Base-by-base conservation (phyloP, 2,113 vertebrate species). In the Mandrillus leucophaeus region DNA sequence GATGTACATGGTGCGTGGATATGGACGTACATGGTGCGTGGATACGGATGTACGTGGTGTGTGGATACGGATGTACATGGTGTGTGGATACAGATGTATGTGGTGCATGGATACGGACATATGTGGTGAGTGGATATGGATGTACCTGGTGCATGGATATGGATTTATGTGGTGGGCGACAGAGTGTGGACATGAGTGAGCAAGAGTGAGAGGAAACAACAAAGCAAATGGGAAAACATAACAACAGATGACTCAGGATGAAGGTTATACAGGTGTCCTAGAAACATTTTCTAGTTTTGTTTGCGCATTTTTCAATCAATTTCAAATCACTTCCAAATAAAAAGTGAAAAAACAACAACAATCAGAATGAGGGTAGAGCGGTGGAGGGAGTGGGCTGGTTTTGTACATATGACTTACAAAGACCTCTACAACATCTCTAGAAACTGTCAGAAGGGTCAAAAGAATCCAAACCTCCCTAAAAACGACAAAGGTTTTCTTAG, bases 21-120 rank as follows among this genome's bases (percentile, higher is more conserved):
- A 16, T 4, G 35, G 16, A n/a, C 6, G 50, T 0, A 17, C 1
- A 16, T 52, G 50, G 27, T 68, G 20, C 0, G 1, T 68, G 30
- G 64, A 66, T 35, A 14, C 8, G 66, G 16, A n/a, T 18, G 52
- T 0, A 6, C 1, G 1, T 52, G 52, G 27, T 68, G 20, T 0
- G 2, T 35, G 30, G 64, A 68, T 18, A 16, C 1, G 35, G 16
- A n/a, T 17, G 50, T 0, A 17, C 1, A 16, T 52, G 50, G 27
- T 68, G 20, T 0, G 1, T 68, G 30, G 64, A 66, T 35, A 14
- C 8, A 32, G 14, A 35, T 50, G 30, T 0, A 9, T 4, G 45
- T n/a, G 14, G 18, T 66, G 20, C 1, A 0, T 66, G 27, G 64
- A 66, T 35, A 6, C 8, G 32, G 14, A 35, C 14, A 0, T 50